Evolutionary conservation across 2,113 vertebrate genomes (phyloP), one percentile per base, ranked within the genome.

Genomic region (Channa argus): DNA sequence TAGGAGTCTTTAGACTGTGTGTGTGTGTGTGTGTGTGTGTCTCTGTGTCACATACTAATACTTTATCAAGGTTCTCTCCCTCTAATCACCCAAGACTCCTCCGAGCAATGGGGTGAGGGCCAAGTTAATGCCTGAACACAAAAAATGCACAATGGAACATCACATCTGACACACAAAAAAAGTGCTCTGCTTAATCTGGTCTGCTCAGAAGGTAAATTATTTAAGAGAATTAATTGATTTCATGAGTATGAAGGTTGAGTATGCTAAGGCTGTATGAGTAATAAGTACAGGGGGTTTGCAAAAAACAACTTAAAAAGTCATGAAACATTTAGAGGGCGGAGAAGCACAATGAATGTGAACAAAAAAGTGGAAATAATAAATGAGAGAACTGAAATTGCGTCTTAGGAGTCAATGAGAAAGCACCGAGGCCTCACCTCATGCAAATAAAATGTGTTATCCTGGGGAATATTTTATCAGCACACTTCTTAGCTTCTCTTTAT

Each of bases 191-290:
- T 89, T 93, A 94, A 94, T 93, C 91, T 89, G 86, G 86, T 92
- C 91, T 91, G 88, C 87, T 78, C 87, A 52, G 89, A 90, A 92
- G 82, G 88, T 94, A 85, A 94, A 95, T 95, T 91, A 95, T 94
- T 94, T 85, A 95, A 90, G 72, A 89, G 88, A 93, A 94, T 94
- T 94, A 95, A 95, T 94, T 94, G 93, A 94, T 94, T 95, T 93
- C 77, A 91, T 73, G 86, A 91, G 91, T 92, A 91, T 68, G 80
- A 92, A 92, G 93, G 92, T 87, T 94, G 91, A 90, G 86, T 84
- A 92, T 90, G 90, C 92, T 86, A 88, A 91, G 88, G 82, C 86
- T 83, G 83, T 91, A 79, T 84, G 87, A 92, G 90, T 93, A 93
- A 90, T 92, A 93, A 93, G 93, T 88, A 92, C 88, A 92, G 72